Percentiles rank a stretch among this genome's conserved stretches.
phyloP scores from a whole-genome alignment of 1,140 invertebrate species.

The Tachypleus tridentatus region DNA sequence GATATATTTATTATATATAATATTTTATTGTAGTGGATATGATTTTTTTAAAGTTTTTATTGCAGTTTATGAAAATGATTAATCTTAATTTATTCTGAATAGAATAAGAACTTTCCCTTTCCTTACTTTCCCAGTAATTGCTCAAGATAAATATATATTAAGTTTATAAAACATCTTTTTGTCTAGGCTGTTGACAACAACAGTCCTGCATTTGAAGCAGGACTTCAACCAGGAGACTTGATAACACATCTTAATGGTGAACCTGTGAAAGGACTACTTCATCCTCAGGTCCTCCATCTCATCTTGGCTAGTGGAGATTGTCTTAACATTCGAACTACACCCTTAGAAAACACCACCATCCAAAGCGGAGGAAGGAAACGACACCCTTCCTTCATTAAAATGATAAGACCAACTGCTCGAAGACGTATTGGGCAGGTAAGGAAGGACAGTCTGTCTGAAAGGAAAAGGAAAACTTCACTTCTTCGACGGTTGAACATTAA shows the following conservation, averaged over 20 bases:
- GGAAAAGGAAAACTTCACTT: constrained; percentile 72
- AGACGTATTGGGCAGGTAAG: constrained; percentile 22
- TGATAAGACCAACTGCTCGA: constrained; percentile 41
- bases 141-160: too few relatives aligned
- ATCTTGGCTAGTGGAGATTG: constrained; percentile 77
- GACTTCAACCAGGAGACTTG: constrained; percentile 79
- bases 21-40: too few relatives aligned
- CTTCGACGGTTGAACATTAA: constrained; percentile 81
- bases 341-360: constrained; percentile 88
- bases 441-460: constrained; percentile 49
- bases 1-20: too few relatives aligned
- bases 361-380: constrained; percentile 60
- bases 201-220: constrained; percentile 90
- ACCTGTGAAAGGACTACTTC: constrained; percentile 80
- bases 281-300: constrained; percentile 84
- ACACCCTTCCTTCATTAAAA: constrained; percentile 59
- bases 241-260: constrained; percentile 96
- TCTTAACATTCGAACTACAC: constrained; percentile 77
- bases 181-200: constrained; percentile 76
- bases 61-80: too few relatives aligned
- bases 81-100: too few relatives aligned
- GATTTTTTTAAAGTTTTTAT: too few relatives aligned
- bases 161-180: constrained; percentile 1
- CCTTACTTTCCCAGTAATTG: too few relatives aligned
- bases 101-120: too few relatives aligned